Evolutionary conservation across 2,113 vertebrate species (phyloP).

Genomic region (Ceratotherium simum): DNA sequence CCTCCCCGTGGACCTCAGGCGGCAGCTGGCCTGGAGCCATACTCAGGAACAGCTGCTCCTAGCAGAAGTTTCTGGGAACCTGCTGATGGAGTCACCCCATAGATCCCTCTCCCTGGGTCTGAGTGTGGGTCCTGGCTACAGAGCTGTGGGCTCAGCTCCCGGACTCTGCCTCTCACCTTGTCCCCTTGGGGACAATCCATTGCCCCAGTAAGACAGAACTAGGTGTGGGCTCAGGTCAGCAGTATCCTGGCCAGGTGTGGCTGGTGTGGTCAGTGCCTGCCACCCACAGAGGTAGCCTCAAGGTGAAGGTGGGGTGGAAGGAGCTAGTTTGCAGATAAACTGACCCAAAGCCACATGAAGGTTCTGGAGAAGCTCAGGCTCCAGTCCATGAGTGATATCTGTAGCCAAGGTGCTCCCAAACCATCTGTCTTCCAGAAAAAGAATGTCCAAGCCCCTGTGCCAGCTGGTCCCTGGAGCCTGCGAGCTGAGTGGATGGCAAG

Average conservation of each 20-base stretch:
- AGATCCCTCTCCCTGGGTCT: not conserved
- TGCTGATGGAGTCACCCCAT: not conserved
- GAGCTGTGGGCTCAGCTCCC: not conserved
- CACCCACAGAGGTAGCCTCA: not conserved
- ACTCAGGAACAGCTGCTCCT: not conserved
- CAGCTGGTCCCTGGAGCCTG: not conserved
- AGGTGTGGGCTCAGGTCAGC: not conserved
- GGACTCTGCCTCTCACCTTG: not conserved
- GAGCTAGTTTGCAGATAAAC: not conserved
- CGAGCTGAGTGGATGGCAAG: accelerated
- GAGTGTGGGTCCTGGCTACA: not conserved
- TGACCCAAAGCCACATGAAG: not conserved
- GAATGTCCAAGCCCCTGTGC: not conserved
- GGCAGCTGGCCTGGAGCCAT: not conserved
- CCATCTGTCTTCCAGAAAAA: not conserved
- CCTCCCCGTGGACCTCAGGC: not conserved
- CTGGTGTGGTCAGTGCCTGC: not conserved
- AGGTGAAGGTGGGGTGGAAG: not conserved
- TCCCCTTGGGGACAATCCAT: not conserved
- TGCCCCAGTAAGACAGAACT: not conserved
- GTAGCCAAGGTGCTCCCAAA: not conserved
- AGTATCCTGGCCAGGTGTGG: not conserved
- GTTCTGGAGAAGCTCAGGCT: not conserved
- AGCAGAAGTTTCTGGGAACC: not conserved
- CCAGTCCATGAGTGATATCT: not conserved